Evolutionary conservation across 2,888 invertebrate genomes (phyloP), one percentile per base, ranked within the genome.

Genomic region (Synanthedon myopaeformis): DNA sequence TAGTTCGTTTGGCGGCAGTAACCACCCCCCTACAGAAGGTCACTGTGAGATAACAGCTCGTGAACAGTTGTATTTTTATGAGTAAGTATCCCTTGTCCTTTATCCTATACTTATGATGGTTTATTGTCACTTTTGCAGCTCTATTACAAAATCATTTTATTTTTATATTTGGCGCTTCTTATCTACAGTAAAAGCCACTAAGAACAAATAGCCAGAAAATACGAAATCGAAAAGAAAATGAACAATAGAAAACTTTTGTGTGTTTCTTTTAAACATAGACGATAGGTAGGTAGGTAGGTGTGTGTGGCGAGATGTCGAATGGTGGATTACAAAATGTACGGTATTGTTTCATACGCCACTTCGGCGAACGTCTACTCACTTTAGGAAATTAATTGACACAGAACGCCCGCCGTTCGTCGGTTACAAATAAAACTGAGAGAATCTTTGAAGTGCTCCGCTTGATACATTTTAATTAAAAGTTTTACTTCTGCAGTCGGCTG

Each of bases 401-500:
- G 69, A 79, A 78, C 72, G 69, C 10, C 35, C 35, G 35, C 35
- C 35, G 35, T 35, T 69, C 67, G 70, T 70, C 74, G 68, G 66
- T 69, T 70, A 70, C 74, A 76, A 75, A 79, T 69, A 76, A 74
- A 76, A 74, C 71, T 63, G 70, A 74, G 72, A 74, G 68, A 77
- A 73, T 79, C 75, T 74, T 72, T 62, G 61, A 62, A 76, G 68
- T 67, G 65, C 72, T 71, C 72, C 65, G 64, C 67, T 45, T 45
- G 45, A 79, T 81, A 81, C 78, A 74, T 79, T 84, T 84, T 82
- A 82, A 84, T 83, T 82, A 82, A 84, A 84, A 82, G 71, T 83
- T 83, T 75, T 68, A 69, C 71, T 72, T 74, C 72, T 70, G 72
- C 69, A 69, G 35, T 35, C 10, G 8, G 35, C 35, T 35, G 35